Base-by-base conservation (phyloP, 1,140 invertebrate species). In the Drosophila varians region DNA sequence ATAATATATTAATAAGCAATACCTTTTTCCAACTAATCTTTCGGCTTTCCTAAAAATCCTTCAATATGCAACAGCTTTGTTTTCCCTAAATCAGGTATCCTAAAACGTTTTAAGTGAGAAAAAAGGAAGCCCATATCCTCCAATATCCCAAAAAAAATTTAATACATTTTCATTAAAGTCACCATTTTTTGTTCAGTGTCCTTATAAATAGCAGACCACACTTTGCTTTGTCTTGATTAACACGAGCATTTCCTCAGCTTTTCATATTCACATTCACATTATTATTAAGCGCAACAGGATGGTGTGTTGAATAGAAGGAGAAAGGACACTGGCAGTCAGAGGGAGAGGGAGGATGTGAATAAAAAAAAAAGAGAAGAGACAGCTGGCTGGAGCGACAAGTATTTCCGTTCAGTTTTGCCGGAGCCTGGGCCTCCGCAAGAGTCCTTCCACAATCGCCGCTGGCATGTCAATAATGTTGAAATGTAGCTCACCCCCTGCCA, bases 391-490 rank as follows among this genome's bases (percentile, higher is more conserved):
- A 56, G 48, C 60, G 28, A 69, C 53, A 76, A 55, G 60, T 46
- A 76, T 76, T 71, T 83, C 79, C 79, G 74, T 78, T 74, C 47
- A 72, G 58, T 53, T 57, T 40, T 72, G 31, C 47, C 72, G 42
- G 21, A 21, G 55, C 11, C 55, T 31, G 47, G 34, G 49, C 43
- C 28, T 36, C n/a, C n/a, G n/a, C n/a, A n/a, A 57, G 43, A 65
- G 70, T 56, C 51, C 70, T 74, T 52, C 52, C 51, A 57, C 71
- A 74, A 74, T 76, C 77, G 82, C 82, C 54, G 76, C 52, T 87
- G 80, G 80, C 80, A 86, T 86, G 80, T 87, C 80, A 86, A 86
- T 86, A 86, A 86, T 86, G 80, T 77, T 86, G 76, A 86, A 86
- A 86, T 80, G 80, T 80, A 69, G 45, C 62, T 73, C 76, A 51